Conservation (phyloP, 2,888 invertebrate genomes). For the Empis stercorea region DNA sequence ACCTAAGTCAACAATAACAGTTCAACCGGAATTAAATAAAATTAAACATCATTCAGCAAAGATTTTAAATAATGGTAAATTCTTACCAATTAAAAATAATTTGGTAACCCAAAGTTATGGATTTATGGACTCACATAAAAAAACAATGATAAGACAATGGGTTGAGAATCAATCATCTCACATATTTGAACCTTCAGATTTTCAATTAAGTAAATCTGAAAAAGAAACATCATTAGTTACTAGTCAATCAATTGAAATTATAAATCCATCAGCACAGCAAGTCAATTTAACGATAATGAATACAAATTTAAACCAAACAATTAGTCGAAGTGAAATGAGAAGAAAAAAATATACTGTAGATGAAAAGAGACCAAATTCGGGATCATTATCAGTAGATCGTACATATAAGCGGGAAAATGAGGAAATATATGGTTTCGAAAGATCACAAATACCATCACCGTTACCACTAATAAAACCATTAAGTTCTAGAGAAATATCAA, state of each 20-base stretch:
- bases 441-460: constrained; percentile 70
- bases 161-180: constrained; percentile 82
- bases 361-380: too few species aligned
- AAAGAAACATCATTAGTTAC: constrained; percentile 45
- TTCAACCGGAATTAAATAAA: neutral
- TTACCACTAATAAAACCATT: constrained; percentile 65
- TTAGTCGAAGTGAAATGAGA: too few species aligned
- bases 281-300: too few species aligned
- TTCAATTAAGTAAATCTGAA: constrained; percentile 39
- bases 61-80: constrained; percentile 37
- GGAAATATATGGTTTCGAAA: constrained; percentile 67
- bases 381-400: too few species aligned
- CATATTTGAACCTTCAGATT: constrained; percentile 43
- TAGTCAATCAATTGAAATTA: constrained; percentile 40
- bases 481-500: constrained; percentile 68
- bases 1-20: too few species aligned
- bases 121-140: constrained; percentile 85
- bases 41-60: neutral
- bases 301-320: too few species aligned
- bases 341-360: too few species aligned
- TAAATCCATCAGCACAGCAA: too few species aligned
- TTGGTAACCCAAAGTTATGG: constrained; percentile 49
- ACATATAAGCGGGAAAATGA: constrained; percentile 38
- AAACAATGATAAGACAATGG: constrained; percentile 87
- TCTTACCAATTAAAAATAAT: constrained; percentile 13